phyloP scores from a whole-genome alignment of 1,140 invertebrate genomes.

The Aphidius gifuensis region DNA sequence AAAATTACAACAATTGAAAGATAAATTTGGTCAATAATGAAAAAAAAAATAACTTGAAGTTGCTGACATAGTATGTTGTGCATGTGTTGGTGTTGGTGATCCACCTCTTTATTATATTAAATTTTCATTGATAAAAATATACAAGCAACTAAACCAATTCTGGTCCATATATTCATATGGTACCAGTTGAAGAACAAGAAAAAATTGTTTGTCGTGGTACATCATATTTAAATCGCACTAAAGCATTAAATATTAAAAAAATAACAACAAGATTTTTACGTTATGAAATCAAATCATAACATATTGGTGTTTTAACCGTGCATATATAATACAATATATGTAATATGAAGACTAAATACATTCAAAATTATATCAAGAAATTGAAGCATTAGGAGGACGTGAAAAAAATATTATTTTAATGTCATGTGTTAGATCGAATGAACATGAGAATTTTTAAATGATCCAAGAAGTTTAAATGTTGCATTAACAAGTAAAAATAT shows the following conservation, averaged over 20 bases:
- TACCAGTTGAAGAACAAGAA: conserved; percentile 97
- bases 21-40: conserved; percentile 94
- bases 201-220: conserved; percentile 98
- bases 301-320: conserved; percentile 99
- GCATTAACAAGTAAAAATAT: conserved; percentile 96
- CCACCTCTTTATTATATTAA: conserved; percentile 85
- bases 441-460: conserved; percentile 96
- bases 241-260: conserved; percentile 98
- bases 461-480: conserved; percentile 96
- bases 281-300: conserved; percentile 93
- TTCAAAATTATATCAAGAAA: conserved; percentile 96
- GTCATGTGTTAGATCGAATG: conserved; percentile 89
- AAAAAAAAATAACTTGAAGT: conserved; percentile 91
- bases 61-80: conserved; percentile 98
- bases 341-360: conserved; percentile 97
- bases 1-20: conserved; percentile 95
- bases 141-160: conserved; percentile 97
- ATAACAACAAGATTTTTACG: conserved; percentile 91
- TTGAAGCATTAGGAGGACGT: conserved; percentile 96
- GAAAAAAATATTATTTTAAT: conserved; percentile 99
- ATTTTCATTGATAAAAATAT: conserved; percentile 97
- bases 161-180: no score
- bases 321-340: conserved; percentile 98
- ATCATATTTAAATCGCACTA: conserved; percentile 96
- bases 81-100: conserved; percentile 98